Conservation (phyloP, 2,797 vertebrate genomes). For the Hydrocynus forskahlii region DNA sequence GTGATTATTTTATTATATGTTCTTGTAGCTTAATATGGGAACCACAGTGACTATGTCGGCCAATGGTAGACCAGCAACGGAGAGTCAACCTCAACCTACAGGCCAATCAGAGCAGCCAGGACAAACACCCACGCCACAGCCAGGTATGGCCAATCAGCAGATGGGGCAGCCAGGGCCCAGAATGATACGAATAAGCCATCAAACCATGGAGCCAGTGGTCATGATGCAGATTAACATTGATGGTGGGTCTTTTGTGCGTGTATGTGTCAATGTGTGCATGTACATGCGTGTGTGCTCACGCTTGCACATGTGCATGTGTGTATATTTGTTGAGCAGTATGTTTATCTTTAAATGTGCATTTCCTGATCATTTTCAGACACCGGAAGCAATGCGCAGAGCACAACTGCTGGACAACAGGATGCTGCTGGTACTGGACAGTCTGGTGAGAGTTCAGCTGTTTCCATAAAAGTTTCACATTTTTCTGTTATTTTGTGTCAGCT, state of each 20-base stretch:
- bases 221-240: constrained; percentile 97
- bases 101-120: constrained; percentile 76
- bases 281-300: constrained; percentile 7
- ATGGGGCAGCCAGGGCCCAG: constrained; percentile 80
- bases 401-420: constrained; percentile 68
- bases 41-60: constrained; percentile 85
- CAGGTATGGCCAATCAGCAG: constrained; percentile 78
- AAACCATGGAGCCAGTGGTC: constrained; percentile 90
- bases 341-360: not conserved
- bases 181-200: constrained; percentile 92
- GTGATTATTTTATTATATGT: not conserved
- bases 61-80: constrained; percentile 77
- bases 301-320: not conserved
- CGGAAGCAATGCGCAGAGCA: constrained; percentile 60
- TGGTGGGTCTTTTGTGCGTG: constrained; percentile 74
- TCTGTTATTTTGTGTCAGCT: not conserved
- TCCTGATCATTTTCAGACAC: constrained; percentile 63
- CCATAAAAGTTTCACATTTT: not conserved
- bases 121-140: constrained; percentile 73
- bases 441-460: constrained; percentile 63
- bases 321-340: not conserved
- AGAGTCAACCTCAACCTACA: constrained; percentile 74
- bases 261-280: not conserved
- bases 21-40: constrained; percentile 87
- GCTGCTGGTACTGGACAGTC: constrained; percentile 67